Evolutionary conservation across 2,797 vertebrate genomes (phyloP).

Genomic region (Oreochromis grahami): DNA sequence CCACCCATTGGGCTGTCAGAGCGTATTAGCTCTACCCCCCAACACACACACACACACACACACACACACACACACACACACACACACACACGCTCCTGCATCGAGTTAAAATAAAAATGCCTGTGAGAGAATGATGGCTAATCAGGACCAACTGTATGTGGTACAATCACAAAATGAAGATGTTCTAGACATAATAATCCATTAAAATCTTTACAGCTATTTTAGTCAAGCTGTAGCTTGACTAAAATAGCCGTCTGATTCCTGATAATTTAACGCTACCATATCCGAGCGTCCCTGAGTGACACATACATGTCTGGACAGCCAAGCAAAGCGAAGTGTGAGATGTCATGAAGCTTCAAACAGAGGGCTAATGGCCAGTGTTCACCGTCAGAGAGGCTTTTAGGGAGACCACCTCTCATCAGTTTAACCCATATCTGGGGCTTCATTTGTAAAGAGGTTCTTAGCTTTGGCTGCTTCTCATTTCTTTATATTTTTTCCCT

Average conservation of each 20-base stretch:
- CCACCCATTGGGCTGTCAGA: constrained; percentile 41
- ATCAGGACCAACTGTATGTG: neutral
- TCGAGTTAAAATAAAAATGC: constrained; percentile 11
- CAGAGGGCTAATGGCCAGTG: constrained; percentile 15
- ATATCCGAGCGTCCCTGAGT: neutral
- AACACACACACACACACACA: neutral
- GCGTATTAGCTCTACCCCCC: constrained; percentile 45
- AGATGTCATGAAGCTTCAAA: constrained; percentile 44
- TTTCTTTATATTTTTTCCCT: neutral
- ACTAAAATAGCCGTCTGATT: neutral
- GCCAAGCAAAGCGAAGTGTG: neutral
- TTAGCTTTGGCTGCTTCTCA: neutral
- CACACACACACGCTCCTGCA: neutral
- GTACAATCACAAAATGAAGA: neutral
- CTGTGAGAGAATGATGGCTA: neutral
- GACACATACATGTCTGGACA: neutral
- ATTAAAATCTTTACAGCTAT: neutral
- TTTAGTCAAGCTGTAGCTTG: neutral
- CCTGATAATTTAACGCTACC: neutral
- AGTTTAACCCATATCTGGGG: neutral
- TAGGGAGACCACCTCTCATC: neutral
- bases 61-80: neutral
- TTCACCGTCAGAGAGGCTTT: constrained; percentile 13
- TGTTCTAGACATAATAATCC: neutral
- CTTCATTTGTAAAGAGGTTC: neutral